Evolutionary conservation across 2,797 vertebrate genomes (phyloP).

Genomic region (Argya squamiceps): DNA sequence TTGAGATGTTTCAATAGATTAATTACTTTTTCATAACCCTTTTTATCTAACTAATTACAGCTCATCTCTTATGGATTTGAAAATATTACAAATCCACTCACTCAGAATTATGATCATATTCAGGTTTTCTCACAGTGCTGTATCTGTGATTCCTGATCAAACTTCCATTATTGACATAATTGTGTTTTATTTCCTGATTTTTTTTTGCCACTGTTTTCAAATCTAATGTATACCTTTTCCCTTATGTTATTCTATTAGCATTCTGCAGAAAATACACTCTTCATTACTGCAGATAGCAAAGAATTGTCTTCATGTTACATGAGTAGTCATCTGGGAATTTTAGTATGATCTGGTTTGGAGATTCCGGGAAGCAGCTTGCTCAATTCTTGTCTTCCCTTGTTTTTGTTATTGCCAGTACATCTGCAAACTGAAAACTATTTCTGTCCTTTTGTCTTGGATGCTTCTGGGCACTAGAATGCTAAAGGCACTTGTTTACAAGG

Average conservation of each 20-base stretch:
- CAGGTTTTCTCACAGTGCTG: conserved; percentile 13
- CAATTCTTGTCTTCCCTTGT: background rate
- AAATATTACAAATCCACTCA: background rate
- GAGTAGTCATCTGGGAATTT: conserved; percentile 57
- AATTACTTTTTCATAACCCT: background rate
- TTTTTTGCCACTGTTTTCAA: background rate
- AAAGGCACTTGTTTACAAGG: conserved; percentile 55
- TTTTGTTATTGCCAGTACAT: conserved; percentile 31
- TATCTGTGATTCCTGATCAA: background rate
- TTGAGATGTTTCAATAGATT: conserved; percentile 8
- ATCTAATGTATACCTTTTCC: background rate
- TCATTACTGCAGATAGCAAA: conserved; percentile 45
- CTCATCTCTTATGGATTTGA: background rate
- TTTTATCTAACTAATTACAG: conserved; percentile 25
- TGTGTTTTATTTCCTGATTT: background rate
- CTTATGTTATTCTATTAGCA: conserved; percentile 22
- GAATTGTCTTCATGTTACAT: conserved; percentile 48
- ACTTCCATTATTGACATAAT: background rate
- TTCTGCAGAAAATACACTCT: conserved; percentile 35
- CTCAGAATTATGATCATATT: conserved; percentile 20
- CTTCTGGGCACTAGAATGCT: conserved; percentile 29
- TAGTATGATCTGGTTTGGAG: conserved; percentile 37
- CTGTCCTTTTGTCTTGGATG: conserved; percentile 59
- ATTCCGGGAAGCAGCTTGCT: conserved; percentile 47
- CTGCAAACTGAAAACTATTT: conserved; percentile 35